A percentile compares a stretch with the other conserved stretches of the same genome.
Conservation (phyloP, 2,797 vertebrate species). For the Salmo trutta region DNA sequence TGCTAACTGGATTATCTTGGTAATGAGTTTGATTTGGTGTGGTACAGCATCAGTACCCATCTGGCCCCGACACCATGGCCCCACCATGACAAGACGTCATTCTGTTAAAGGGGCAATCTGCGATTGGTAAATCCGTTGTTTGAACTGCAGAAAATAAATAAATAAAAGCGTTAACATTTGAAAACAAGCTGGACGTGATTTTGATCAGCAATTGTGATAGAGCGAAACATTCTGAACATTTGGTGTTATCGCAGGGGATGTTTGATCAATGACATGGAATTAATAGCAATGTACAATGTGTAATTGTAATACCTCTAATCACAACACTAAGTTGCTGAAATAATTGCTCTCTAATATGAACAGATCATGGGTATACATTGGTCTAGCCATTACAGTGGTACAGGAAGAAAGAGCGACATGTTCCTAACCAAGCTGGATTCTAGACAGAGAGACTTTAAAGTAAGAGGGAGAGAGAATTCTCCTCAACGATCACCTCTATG, state of each 20-base stretch:
- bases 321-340: background rate
- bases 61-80: background rate
- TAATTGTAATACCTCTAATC: background rate
- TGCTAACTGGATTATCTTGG: background rate
- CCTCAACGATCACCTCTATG: background rate
- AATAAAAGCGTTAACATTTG: too few relatives aligned
- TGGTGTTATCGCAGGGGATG: background rate
- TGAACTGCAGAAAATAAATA: background rate
- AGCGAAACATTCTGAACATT: background rate
- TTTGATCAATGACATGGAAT: too few relatives aligned
- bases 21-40: background rate
- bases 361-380: too few relatives aligned
- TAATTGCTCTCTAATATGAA: background rate
- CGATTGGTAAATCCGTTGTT: too few relatives aligned
- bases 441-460: background rate
- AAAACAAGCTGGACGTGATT: too few relatives aligned
- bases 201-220: too few relatives aligned
- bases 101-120: too few relatives aligned
- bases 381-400: background rate
- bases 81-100: background rate
- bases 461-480: constrained; percentile 33
- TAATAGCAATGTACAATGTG: background rate
- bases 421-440: background rate
- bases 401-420: too few relatives aligned
- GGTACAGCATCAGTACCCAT: background rate